A percentile compares a stretch with the other conserved stretches of the same genome.
phyloP scores from a whole-genome alignment of 2,113 vertebrate genomes.

The Oreochromis aureus region DNA sequence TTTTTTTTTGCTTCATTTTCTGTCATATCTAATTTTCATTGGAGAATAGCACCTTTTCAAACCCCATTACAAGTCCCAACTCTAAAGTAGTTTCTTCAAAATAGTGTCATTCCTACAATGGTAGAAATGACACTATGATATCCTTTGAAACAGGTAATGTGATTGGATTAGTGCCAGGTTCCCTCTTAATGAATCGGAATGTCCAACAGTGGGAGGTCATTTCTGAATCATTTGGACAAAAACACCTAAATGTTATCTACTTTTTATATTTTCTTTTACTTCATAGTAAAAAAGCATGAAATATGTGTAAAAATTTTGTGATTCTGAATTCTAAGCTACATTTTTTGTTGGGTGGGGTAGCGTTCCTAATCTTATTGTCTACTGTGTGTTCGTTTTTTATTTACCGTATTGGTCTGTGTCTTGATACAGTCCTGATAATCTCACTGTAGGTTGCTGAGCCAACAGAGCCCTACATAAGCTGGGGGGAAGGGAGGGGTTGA shows the following conservation, averaged over 20 bases:
- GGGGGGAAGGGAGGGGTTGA: neutral
- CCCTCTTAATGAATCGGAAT: neutral
- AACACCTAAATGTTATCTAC: neutral
- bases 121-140: neutral
- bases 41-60: neutral
- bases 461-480: neutral
- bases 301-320: neutral
- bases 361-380: neutral
- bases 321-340: neutral
- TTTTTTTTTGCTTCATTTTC: neutral
- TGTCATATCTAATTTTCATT: slow-evolving; percentile 12
- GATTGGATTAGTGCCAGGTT: neutral
- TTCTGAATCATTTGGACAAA: neutral
- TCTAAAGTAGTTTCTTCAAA: neutral
- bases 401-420: neutral
- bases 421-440: slow-evolving; percentile 11
- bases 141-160: neutral
- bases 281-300: neutral
- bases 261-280: neutral
- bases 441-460: neutral
- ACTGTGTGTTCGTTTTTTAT: neutral
- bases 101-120: neutral
- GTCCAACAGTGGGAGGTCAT: neutral
- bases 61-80: neutral
- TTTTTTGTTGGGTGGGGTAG: neutral